A percentile compares a stretch with the other conserved stretches of the same genome.
phyloP scores from a whole-genome alignment of 2,888 invertebrate genomes.

The Lumbricus terrestris region DNA sequence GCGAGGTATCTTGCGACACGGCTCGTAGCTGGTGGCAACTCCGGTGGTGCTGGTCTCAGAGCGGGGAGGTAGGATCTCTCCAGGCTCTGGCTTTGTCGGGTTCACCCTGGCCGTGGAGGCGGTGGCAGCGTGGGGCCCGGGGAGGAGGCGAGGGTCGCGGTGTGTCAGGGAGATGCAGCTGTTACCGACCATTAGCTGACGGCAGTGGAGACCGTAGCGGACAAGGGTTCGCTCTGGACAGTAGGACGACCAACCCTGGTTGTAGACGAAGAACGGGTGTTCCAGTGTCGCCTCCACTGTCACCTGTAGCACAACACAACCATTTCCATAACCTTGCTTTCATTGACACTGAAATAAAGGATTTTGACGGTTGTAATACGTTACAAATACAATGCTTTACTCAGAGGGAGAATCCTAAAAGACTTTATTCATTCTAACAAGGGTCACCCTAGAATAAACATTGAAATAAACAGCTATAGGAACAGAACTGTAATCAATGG shows the following conservation, averaged over 20 bases:
- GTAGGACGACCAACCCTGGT: constrained; percentile 87
- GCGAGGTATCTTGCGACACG: neutral
- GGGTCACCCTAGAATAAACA: too few species aligned
- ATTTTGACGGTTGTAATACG: too few species aligned
- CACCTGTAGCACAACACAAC: constrained; percentile 66
- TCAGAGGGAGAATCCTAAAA: too few species aligned
- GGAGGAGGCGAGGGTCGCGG: constrained; percentile 29
- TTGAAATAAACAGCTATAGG: too few species aligned
- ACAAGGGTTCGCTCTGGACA: constrained; percentile 75
- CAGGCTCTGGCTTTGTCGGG: neutral
- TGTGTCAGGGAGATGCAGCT: constrained; percentile 74
- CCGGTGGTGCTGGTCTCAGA: neutral
- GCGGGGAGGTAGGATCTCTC: neutral
- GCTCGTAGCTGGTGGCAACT: too few species aligned
- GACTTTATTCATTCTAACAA: too few species aligned
- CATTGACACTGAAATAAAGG: neutral
- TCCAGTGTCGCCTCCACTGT: constrained; percentile 79
- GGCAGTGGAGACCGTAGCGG: constrained; percentile 77
- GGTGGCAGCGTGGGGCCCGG: neutral
- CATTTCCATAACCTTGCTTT: too few species aligned
- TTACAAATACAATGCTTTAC: too few species aligned
- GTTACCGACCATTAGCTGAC: constrained; percentile 82
- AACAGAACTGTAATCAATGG: too few species aligned
- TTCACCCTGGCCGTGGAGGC: neutral
- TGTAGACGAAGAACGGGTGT: constrained; percentile 88